A percentile compares a stretch with the other conserved stretches of the same genome.
Conservation (phyloP, 2,888 invertebrate species). For the Idaea biselata region DNA sequence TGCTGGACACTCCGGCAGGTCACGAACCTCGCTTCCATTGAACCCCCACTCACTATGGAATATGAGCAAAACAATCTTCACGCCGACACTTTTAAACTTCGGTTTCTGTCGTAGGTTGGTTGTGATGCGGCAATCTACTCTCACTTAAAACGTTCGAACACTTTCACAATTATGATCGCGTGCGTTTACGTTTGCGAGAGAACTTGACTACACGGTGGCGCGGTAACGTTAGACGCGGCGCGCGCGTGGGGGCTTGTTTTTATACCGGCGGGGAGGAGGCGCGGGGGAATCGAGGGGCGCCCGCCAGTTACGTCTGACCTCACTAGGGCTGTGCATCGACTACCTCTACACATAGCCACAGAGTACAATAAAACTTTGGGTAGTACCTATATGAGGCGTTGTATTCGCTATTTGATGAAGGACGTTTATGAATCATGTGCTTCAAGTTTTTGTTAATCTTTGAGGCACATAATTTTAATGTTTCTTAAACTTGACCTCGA, state of each 20-base stretch:
- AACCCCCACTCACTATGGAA: slow-evolving; percentile 63
- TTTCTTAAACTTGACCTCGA: slow-evolving; percentile 1
- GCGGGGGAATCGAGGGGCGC: slow-evolving; percentile 33
- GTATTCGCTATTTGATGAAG: slow-evolving; percentile 19
- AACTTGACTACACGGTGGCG: slow-evolving; percentile 60
- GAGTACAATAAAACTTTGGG: slow-evolving; percentile 1
- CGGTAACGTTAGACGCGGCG: slow-evolving; percentile 71
- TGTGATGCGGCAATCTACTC: slow-evolving; percentile 54
- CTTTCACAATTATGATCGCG: slow-evolving; percentile 76
- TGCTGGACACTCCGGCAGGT: slow-evolving; percentile 79
- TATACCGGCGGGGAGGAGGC: slow-evolving; percentile 52
- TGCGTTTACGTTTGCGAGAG: slow-evolving; percentile 49
- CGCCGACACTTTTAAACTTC: slow-evolving; percentile 49
- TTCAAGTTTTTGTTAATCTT: not conserved
- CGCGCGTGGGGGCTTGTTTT: slow-evolving; percentile 59
- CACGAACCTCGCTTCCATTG: slow-evolving; percentile 82
- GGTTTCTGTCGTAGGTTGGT: slow-evolving; percentile 22
- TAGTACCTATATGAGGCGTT: slow-evolving; percentile 17
- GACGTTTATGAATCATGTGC: slow-evolving; percentile 15
- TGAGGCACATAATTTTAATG: not conserved
- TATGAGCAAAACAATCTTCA: slow-evolving; percentile 61
- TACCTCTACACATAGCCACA: slow-evolving; percentile 6
- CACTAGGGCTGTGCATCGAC: slow-evolving; percentile 55
- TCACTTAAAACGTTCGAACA: slow-evolving; percentile 71
- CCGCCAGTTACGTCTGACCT: slow-evolving; percentile 48